These are phyloP conservation scores for Vanessa atalanta DNA, from an alignment of 1,140 invertebrate genomes.

Conservation along the genomic window DNA sequence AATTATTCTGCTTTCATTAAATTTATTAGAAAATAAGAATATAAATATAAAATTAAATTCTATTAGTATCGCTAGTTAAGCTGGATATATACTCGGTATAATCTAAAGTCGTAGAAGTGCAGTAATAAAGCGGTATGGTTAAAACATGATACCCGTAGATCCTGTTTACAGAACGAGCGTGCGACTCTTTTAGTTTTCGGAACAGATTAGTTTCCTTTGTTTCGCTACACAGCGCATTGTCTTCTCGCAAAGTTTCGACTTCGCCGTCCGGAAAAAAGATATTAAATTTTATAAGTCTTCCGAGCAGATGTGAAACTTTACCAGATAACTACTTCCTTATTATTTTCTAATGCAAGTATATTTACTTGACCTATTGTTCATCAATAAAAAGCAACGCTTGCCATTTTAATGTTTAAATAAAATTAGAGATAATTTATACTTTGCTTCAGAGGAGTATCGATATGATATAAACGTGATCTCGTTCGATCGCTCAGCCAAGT, in stretches of 20 bases:
- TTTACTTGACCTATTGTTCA: too few species aligned
- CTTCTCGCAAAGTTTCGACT: too few species aligned
- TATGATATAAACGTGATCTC: not conserved
- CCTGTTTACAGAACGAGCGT: not conserved
- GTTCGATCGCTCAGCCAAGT: not conserved
- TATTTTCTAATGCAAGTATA: too few species aligned
- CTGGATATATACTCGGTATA: not conserved
- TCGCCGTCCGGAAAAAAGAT: too few species aligned
- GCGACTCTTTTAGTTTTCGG: not conserved
- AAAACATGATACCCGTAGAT: not conserved
- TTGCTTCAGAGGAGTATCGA: not conserved
- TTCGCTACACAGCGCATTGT: too few species aligned
- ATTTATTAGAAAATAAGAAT: not conserved
- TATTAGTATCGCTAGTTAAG: not conserved
- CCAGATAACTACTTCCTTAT: too few species aligned
- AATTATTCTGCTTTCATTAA: not conserved
- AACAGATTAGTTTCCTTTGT: not conserved
- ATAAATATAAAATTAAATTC: not conserved
- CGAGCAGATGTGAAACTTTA: too few species aligned
- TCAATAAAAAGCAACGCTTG: too few species aligned
- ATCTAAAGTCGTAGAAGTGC: not conserved
- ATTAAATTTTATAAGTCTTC: too few species aligned
- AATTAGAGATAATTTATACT: too few species aligned
- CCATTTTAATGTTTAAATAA: too few species aligned
- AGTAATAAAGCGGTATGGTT: conserved; percentile 6